Base-by-base conservation (phyloP, 2,113 vertebrate genomes). In the Notothenia coriiceps region DNA sequence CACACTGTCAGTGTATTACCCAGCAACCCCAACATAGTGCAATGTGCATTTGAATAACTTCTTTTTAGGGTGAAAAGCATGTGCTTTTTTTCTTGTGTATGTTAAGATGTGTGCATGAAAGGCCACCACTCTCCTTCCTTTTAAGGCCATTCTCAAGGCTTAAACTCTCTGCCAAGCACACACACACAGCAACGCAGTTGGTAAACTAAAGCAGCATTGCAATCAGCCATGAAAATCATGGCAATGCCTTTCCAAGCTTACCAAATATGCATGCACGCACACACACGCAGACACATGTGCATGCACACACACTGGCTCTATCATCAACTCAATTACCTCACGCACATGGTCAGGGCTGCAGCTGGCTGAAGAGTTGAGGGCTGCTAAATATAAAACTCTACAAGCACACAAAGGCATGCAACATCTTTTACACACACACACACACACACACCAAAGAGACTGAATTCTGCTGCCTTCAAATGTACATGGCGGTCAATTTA, bases 81-180 rank as follows among this genome's bases (percentile, higher is more conserved):
- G 17, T 35, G 60, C 18, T 78, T 70, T 33, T 71, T 62, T 64
- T 33, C 33, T 50, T 70, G 67, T 78, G 65, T 68, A 75, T 77
- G 82, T 86, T 84, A 76, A 80, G 86, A 77, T 80, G 79, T 88
- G 79, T 80, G 79, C 74, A 88, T 84, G 70, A 68, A 72, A 73
- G 75, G 82, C 76, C 79, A 74, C 61, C 68, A 75, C 73, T 83
- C 78, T 70, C 79, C 74, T 95, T 92, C 88, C 94, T 95, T 95
- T 93, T 94, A 95, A 93, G 94, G 95, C 70, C 82, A 93, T 93
- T 91, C 70, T 84, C 89, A 76, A 75, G 80, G 77, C 73, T 67
- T 88, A 68, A 62, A 81, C 56, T 75, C 47, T 51, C 61, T 64
- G 89, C 93, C 92, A 94, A 93, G 88, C 51, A 47, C 51, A 35